phyloP scores from a whole-genome alignment of 2,797 vertebrate species.

The Leptodactylus fallax region DNA sequence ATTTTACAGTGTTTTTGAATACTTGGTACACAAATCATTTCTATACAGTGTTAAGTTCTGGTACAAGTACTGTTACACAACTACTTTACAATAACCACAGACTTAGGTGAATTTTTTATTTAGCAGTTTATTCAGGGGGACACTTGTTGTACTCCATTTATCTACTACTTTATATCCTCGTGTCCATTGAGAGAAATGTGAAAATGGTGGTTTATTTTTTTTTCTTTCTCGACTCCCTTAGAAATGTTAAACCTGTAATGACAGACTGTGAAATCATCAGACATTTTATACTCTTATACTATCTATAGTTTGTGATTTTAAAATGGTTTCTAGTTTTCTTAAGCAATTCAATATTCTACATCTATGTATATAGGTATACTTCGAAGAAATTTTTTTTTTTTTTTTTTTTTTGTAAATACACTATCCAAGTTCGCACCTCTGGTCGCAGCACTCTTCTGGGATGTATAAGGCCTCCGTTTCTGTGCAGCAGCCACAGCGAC shows the following conservation, averaged over 20 bases:
- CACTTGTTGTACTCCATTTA: neutral
- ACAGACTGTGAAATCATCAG: conserved; percentile 81
- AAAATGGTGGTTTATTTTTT: conserved; percentile 71
- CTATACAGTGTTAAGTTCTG: conserved; percentile 71
- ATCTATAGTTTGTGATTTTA: conserved; percentile 73
- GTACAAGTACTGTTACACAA: conserved; percentile 71
- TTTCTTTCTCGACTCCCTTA: conserved; percentile 45
- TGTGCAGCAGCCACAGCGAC: too few relatives aligned
- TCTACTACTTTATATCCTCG: conserved; percentile 33
- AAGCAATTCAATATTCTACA: conserved; percentile 72
- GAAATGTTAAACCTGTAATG: conserved; percentile 73
- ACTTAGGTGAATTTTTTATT: neutral
- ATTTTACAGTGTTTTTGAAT: conserved; percentile 28
- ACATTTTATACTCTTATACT: conserved; percentile 71
- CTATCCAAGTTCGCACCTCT: conserved; percentile 39
- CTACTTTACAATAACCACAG: conserved; percentile 20
- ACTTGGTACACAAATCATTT: conserved; percentile 64
- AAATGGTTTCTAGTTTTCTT: conserved; percentile 67
- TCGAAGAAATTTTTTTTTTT: conserved; percentile 62
- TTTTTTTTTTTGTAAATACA: conserved; percentile 75
- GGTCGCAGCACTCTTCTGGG: neutral
- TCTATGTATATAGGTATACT: conserved; percentile 71
- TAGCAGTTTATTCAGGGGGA: neutral
- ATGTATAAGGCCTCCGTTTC: neutral
- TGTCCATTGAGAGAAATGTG: conserved; percentile 77